phyloP scores from a whole-genome alignment of 2,888 invertebrate genomes.

The Saturnia japonica region DNA sequence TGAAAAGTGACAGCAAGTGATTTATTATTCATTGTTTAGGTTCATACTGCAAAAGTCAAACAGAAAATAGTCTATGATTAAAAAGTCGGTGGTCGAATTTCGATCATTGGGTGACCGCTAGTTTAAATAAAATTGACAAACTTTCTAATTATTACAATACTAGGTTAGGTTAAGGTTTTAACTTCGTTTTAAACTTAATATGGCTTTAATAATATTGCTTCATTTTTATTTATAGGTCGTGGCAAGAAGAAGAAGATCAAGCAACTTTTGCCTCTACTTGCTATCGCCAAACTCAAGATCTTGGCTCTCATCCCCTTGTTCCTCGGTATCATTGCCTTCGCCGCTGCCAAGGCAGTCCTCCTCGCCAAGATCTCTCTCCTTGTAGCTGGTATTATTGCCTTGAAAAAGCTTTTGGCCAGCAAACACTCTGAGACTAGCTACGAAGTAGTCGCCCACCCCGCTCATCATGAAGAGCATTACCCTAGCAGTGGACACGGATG shows the following conservation, averaged over 20 bases:
- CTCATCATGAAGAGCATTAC: conserved; percentile 80
- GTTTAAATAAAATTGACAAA: too few species aligned
- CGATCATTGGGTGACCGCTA: too few species aligned
- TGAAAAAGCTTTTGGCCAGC: conserved; percentile 86
- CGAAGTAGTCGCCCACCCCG: conserved; percentile 87
- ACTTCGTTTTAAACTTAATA: not conserved
- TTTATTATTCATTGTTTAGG: too few species aligned
- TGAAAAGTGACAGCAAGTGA: too few species aligned
- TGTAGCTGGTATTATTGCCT: conserved; percentile 86
- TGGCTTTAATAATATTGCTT: not conserved
- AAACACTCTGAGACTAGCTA: conserved; percentile 87
- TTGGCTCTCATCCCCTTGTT: conserved; percentile 89
- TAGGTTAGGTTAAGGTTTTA: too few species aligned
- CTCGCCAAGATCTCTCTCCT: conserved; percentile 92
- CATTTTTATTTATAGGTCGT: conserved; percentile 81
- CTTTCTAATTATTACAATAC: too few species aligned
- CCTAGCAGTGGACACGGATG: conserved; percentile 83
- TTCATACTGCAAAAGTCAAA: too few species aligned
- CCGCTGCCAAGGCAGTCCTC: conserved; percentile 92
- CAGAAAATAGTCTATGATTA: too few species aligned
- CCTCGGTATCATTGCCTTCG: conserved; percentile 87
- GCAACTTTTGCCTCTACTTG: conserved; percentile 87
- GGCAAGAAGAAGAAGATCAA: conserved; percentile 91
- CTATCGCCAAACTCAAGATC: conserved; percentile 89
- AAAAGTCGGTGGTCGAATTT: too few species aligned